Conservation (phyloP, 2,888 invertebrate genomes). For the Oscheius sp. region DNA sequence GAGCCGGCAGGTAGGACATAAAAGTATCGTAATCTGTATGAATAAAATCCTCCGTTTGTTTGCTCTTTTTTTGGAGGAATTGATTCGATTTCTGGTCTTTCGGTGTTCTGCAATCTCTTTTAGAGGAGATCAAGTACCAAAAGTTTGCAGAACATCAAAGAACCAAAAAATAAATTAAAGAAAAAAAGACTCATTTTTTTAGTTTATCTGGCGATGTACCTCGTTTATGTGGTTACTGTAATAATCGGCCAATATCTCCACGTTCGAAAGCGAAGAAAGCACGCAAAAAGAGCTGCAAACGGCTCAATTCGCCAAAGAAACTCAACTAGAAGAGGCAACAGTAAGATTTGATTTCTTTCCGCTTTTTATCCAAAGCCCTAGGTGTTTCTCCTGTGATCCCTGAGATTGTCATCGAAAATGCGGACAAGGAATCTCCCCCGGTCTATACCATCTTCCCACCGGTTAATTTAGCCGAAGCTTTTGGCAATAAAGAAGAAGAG, state of each 20-base stretch:
- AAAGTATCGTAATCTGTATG: constrained; percentile 2
- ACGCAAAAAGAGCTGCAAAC: constrained; percentile 7
- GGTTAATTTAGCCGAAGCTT: constrained; percentile 20
- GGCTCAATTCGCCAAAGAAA: neutral
- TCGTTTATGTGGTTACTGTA: constrained; percentile 74
- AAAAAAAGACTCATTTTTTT: too few relatives aligned
- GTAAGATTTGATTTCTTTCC: neutral
- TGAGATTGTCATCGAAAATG: constrained; percentile 6
- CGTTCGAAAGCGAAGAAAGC: constrained; percentile 7
- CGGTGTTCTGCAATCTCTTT: too few relatives aligned
- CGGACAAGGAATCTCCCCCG: constrained; percentile 1
- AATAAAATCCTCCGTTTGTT: too few relatives aligned
- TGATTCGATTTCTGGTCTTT: too few relatives aligned
- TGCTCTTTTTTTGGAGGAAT: too few relatives aligned
- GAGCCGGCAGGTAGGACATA: constrained; percentile 71
- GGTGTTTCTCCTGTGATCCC: constrained; percentile 16
- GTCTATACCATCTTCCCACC: constrained; percentile 29
- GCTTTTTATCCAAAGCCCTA: neutral
- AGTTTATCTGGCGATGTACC: constrained; percentile 73
- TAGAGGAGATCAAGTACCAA: too few relatives aligned
- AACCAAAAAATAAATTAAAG: too few relatives aligned
- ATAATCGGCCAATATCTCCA: constrained; percentile 70
- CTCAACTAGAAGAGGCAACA: constrained; percentile 16
- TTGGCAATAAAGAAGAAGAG: constrained; percentile 7
- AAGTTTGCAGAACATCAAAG: too few relatives aligned